Evolutionary conservation across 2,113 vertebrate species (phyloP).

Genomic region (Bubo bubo): DNA sequence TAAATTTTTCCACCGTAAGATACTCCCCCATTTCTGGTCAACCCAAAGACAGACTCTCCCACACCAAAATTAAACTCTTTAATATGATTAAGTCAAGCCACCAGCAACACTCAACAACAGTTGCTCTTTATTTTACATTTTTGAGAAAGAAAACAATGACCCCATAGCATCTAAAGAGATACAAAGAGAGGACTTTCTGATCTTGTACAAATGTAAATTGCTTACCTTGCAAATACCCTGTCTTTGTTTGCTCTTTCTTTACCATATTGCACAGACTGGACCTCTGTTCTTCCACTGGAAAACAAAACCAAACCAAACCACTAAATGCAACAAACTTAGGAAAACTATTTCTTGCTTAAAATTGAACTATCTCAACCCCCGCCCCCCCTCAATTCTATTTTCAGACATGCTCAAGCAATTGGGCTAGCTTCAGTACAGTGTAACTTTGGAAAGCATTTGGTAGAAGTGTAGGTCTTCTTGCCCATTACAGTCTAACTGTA

Average conservation of each 20-base stretch:
- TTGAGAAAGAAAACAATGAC: not conserved
- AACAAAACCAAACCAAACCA: constrained; percentile 31
- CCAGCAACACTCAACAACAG: not conserved
- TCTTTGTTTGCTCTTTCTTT: constrained; percentile 98
- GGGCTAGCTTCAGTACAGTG: not conserved
- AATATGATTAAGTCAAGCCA: not conserved
- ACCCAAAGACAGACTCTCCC: not conserved
- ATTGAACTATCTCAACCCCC: not conserved
- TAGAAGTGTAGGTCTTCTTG: not conserved
- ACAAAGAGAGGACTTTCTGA: not conserved
- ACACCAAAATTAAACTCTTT: not conserved
- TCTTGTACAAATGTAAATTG: not conserved
- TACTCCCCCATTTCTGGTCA: not conserved
- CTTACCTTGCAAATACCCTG: constrained; percentile 95
- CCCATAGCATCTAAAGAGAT: not conserved
- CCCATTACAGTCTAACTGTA: not conserved
- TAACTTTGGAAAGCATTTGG: not conserved
- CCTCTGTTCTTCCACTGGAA: constrained; percentile 94
- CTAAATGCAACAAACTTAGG: not conserved
- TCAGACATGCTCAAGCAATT: not conserved
- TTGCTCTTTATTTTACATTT: not conserved
- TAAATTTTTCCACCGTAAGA: not conserved
- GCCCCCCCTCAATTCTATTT: not conserved
- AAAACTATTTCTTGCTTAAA: not conserved
- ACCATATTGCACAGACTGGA: constrained; percentile 97